phyloP scores from a whole-genome alignment of 1,140 invertebrate species.

The Reticulitermes speratus region DNA sequence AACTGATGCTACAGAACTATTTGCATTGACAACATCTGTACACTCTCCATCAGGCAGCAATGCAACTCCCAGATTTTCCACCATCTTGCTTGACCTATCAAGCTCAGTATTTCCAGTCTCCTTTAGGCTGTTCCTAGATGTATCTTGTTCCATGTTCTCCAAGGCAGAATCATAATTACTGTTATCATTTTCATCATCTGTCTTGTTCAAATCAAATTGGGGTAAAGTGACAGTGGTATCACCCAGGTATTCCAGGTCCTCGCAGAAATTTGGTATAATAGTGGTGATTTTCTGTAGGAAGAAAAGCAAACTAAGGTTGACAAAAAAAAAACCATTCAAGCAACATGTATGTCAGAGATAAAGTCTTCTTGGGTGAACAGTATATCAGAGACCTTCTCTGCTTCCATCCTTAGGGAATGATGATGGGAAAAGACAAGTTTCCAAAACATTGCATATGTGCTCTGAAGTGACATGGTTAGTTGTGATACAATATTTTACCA shows the following conservation, averaged over 20 bases:
- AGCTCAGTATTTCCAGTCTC: neutral
- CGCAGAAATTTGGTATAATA: slow-evolving; percentile 55
- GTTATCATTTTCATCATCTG: slow-evolving; percentile 24
- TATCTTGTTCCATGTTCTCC: slow-evolving; percentile 21
- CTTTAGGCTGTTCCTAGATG: neutral
- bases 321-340: no score
- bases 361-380: no score
- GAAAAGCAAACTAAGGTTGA: no score
- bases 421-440: no score
- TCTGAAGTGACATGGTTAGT: no score
- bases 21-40: slow-evolving; percentile 7
- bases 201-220: slow-evolving; percentile 24
- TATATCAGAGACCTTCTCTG: no score
- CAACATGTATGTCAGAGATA: no score
- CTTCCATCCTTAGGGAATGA: no score
- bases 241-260: slow-evolving; percentile 37
- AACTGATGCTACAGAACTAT: neutral
- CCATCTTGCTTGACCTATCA: neutral
- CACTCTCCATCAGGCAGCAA: neutral
- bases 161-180: slow-evolving; percentile 29
- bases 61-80: neutral
- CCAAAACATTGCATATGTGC: no score
- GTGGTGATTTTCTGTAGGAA: slow-evolving; percentile 46
- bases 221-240: neutral
- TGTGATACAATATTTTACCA: no score